Conservation (phyloP, 2,888 invertebrate species). For the Ditula angustiorana region DNA sequence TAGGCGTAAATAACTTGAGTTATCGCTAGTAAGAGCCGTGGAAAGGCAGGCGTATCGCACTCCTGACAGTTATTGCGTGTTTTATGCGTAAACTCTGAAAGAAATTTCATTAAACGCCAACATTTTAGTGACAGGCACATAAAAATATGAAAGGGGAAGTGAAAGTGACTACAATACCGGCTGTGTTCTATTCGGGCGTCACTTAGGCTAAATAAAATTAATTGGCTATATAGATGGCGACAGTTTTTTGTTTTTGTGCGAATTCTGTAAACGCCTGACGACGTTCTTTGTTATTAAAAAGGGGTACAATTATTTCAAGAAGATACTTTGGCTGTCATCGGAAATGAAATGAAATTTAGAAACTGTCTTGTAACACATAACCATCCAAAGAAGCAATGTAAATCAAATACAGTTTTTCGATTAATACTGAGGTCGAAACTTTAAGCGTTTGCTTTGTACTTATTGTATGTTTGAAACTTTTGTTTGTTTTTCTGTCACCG, state of each 20-base stretch:
- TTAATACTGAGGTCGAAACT: too few relatives aligned
- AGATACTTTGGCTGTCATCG: too few relatives aligned
- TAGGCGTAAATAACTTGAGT: conserved; percentile 69
- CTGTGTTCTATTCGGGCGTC: conserved; percentile 6
- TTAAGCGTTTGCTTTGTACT: too few relatives aligned
- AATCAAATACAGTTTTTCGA: too few relatives aligned
- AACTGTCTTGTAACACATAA: too few relatives aligned
- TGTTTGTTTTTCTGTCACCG: too few relatives aligned
- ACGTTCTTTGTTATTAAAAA: too few relatives aligned
- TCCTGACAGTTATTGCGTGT: conserved; percentile 73
- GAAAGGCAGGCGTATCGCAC: conserved; percentile 61
- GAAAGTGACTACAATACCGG: conserved; percentile 27
- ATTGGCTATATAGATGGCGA: conserved; percentile 18
- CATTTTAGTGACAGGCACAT: conserved; percentile 61
- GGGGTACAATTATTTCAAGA: too few relatives aligned
- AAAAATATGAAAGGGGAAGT: conserved; percentile 55
- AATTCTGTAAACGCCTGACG: too few relatives aligned
- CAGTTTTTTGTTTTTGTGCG: conserved; percentile 13
- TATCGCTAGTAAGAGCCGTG: conserved; percentile 66
- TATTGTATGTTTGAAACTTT: too few relatives aligned
- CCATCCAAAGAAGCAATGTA: too few relatives aligned
- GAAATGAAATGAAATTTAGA: too few relatives aligned
- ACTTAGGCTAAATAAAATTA: conserved; percentile 12
- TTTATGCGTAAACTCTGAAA: conserved; percentile 68
- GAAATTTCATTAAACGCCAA: conserved; percentile 69